These are phyloP conservation scores for Serinus canaria DNA, from an alignment of 2,113 vertebrate genomes.

Conservation along the genomic window DNA sequence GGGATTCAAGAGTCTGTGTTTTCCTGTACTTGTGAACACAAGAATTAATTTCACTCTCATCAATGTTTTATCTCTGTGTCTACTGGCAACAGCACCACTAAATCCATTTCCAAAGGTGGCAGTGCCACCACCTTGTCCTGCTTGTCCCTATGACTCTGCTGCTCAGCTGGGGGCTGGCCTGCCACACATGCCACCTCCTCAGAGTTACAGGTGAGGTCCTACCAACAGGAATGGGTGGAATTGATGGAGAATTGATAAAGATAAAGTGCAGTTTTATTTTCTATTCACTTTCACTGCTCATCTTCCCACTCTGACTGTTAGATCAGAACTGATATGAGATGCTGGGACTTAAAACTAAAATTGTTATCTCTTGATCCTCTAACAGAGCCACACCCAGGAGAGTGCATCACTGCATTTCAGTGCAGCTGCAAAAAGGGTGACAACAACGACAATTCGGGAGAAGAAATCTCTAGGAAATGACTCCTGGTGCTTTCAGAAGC, in stretches of 20 bases:
- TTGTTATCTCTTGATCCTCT: background rate
- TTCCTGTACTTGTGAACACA: background rate
- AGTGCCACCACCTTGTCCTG: background rate
- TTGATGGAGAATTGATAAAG: background rate
- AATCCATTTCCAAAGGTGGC: background rate
- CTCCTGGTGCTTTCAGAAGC: background rate
- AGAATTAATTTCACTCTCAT: background rate
- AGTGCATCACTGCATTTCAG: background rate
- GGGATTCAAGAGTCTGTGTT: background rate
- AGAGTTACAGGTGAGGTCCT: background rate
- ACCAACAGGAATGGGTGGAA: background rate
- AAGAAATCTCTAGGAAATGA: background rate
- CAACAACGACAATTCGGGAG: background rate
- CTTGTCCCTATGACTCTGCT: background rate
- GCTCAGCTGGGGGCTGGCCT: background rate
- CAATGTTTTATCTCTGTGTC: background rate
- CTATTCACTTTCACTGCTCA: background rate
- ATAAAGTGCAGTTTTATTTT: background rate
- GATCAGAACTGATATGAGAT: background rate
- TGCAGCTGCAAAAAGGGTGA: background rate
- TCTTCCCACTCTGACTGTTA: background rate
- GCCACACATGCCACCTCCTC: rapidly evolving
- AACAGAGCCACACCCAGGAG: background rate
- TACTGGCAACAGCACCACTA: background rate
- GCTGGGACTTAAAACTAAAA: background rate